Evolutionary conservation across 2,797 vertebrate species (phyloP).

Genomic region (Botia kubotai): DNA sequence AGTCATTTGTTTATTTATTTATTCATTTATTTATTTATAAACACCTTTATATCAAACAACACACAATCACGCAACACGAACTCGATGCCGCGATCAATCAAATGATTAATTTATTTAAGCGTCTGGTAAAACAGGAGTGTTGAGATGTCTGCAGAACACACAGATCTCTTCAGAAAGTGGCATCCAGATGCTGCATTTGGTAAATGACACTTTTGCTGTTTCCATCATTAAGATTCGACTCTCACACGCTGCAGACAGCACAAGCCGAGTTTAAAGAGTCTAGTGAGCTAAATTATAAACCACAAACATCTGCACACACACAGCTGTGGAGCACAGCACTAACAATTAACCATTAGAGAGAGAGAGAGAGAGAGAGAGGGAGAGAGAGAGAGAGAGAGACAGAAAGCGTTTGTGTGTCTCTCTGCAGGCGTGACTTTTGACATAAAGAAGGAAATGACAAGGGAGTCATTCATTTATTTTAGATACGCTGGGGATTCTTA

Average conservation of each 20-base stretch:
- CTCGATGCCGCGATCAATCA: not conserved
- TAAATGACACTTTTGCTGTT: constrained; percentile 47
- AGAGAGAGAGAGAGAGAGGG: not conserved
- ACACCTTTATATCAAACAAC: constrained; percentile 22
- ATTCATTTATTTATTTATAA: no score
- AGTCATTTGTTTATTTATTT: no score
- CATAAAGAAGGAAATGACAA: not conserved
- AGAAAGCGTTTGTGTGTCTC: constrained; percentile 16
- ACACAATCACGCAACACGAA: constrained; percentile 5
- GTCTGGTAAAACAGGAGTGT: not conserved
- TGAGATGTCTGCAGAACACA: not conserved
- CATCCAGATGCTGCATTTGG: constrained; percentile 62
- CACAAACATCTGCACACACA: constrained; percentile 58
- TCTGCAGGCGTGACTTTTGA: constrained; percentile 5
- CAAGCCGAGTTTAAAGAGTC: constrained; percentile 12
- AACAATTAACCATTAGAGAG: constrained; percentile 16
- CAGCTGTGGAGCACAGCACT: constrained; percentile 12
- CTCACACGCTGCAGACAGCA: constrained; percentile 12
- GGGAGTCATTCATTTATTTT: constrained; percentile 15
- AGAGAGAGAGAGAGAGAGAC: not conserved
- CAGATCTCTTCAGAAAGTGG: constrained; percentile 21
- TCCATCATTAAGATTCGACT: constrained; percentile 52
- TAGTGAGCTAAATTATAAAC: constrained; percentile 53
- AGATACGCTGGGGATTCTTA: not conserved
- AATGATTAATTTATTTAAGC: not conserved